Conservation (phyloP, 2,797 vertebrate species). For the Rhinichthys osculus region DNA sequence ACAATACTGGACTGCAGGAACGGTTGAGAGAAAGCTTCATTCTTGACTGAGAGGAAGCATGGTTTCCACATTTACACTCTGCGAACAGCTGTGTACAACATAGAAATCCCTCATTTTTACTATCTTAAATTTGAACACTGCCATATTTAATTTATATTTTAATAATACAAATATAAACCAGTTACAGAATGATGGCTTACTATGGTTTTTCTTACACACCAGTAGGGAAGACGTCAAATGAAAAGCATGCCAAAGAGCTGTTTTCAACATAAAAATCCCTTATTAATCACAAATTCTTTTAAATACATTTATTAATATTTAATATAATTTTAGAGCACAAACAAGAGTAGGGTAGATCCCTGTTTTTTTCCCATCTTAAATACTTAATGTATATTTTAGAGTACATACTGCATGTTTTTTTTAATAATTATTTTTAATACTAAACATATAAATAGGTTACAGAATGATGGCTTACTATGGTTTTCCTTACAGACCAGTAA, state of each 20-base stretch:
- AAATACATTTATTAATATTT: neutral
- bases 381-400: neutral
- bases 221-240: neutral
- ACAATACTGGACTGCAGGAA: neutral
- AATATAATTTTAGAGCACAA: neutral
- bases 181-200: neutral
- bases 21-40: neutral
- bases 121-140: neutral
- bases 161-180: neutral
- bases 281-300: neutral
- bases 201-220: neutral
- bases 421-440: neutral
- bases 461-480: neutral
- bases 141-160: neutral
- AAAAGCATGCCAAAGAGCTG: no score
- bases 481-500: neutral
- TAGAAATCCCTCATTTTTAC: neutral
- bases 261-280: neutral
- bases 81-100: neutral
- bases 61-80: neutral
- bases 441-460: neutral
- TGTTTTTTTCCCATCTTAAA: neutral
- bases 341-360: neutral
- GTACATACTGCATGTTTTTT: neutral
- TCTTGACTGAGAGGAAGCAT: neutral